Evolutionary conservation across 2,888 invertebrate species (phyloP), one percentile per base, ranked within the genome.

Genomic region (Mayetiola destructor): DNA sequence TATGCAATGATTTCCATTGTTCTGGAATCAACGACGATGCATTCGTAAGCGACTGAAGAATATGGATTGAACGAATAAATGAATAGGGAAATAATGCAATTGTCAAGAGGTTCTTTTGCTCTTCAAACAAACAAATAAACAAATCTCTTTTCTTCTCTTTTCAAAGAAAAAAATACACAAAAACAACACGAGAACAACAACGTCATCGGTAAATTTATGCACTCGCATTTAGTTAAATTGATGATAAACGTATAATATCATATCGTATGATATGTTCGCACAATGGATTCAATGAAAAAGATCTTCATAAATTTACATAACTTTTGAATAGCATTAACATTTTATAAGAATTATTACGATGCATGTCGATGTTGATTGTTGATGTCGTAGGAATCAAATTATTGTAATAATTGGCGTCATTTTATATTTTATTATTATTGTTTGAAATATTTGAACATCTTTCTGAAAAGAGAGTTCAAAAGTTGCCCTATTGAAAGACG

Each of bases 221-320:
- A 48, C 48, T 48, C 16, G 27, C 48, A 48, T 48, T 48, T n/a
- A n/a, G 48, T 48, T 32, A 27, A 48, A 48, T 48, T 48, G 48
- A 48, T 48, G 48, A 48, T 48, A 48, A 48, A 48, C 27, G n/a
- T 27, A 48, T n/a, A 48, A 48, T 48, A 23, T 23, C 16, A 27
- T 16, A 27, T 48, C 48, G 27, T n/a, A n/a, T n/a, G n/a, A n/a
- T n/a, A n/a, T n/a, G n/a, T n/a, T n/a, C 27, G 8, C 32, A 32
- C 48, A 27, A 18, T n/a, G 27, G 27, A 23, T 14, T 23, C 42
- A 23, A n/a, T n/a, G n/a, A n/a, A n/a, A n/a, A n/a, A n/a, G n/a
- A n/a, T n/a, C n/a, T n/a, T n/a, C n/a, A n/a, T n/a, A n/a, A n/a
- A n/a, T n/a, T n/a, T n/a, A n/a, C n/a, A n/a, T n/a, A n/a, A n/a